These are phyloP conservation scores for Tetragonula clypearis DNA, from an alignment of 1,140 invertebrate genomes.

Conservation along the genomic window DNA sequence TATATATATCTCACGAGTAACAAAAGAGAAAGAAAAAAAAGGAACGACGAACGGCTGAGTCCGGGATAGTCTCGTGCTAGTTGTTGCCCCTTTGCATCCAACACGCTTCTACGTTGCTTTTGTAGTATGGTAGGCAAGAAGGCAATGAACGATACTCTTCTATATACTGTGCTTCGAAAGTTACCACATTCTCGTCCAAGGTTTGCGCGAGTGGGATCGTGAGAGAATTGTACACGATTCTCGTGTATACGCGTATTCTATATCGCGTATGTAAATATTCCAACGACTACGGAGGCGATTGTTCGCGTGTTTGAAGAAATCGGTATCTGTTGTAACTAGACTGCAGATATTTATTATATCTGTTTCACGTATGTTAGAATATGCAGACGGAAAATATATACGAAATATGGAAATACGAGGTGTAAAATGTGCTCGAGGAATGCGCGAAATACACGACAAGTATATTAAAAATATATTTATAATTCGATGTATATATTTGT, in stretches of 20 bases:
- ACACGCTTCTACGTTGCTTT: constrained; percentile 52
- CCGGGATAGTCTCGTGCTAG: constrained; percentile 29
- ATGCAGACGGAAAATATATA: not conserved
- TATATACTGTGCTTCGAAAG: constrained; percentile 44
- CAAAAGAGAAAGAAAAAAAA: not conserved
- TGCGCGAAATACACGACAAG: not conserved
- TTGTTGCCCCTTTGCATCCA: constrained; percentile 43
- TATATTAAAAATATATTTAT: not conserved
- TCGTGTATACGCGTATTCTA: not conserved
- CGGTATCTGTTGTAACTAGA: not conserved
- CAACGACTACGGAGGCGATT: not conserved
- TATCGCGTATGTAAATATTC: constrained; percentile 18
- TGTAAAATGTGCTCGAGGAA: not conserved
- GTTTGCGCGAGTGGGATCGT: not conserved
- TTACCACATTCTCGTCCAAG: constrained; percentile 22
- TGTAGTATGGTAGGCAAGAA: constrained; percentile 47
- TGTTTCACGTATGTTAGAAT: not conserved
- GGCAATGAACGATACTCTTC: constrained; percentile 33
- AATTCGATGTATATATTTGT: not conserved
- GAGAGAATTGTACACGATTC: not conserved
- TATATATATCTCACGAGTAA: constrained; percentile 9
- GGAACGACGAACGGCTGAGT: constrained; percentile 10
- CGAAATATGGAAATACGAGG: not conserved
- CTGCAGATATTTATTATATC: not conserved
- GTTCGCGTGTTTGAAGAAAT: constrained; percentile 13